Base-by-base conservation (phyloP, 2,797 vertebrate species). In the Chloroceryle amazona region DNA sequence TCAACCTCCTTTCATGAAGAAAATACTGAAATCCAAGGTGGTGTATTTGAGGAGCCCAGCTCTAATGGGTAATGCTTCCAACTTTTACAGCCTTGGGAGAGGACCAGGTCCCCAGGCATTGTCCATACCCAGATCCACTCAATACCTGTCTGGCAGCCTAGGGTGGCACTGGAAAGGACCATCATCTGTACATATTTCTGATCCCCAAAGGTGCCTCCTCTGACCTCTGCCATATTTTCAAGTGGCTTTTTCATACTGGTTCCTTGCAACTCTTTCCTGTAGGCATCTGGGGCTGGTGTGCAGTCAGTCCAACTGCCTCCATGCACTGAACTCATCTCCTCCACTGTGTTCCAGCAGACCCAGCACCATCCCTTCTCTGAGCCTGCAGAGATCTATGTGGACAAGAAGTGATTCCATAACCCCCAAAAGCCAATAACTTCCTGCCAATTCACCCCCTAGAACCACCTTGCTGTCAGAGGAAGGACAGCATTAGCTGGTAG, bases 271-370 rank as follows among this genome's bases (percentile, higher is more conserved):
- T 51, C 44, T 49, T 65, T 51, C 13, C 72, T 60, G 29, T 6
- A 52, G 51, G n/a, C 11, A 52, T 28, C 19, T 52, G 49, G 10
- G 5, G 49, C n/a, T 47, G 68, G 29, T 7, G 4, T 2, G 2
- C 9, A 29, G 49, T 70, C 41, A 47, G 8, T 86, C 19, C 57
- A 0, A 0, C 3, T 72, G 20, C 28, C 22, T 44, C 51, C 11
- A 0, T 3, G 3, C 31, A 41, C 42, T 0, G 0, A 63, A 17
- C 22, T 42, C 14, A 33, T 63, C 47, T 61, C 22, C 46, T 60
- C 15, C 7, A 5, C 37, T 16, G 66, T 5, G 4, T n/a, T 63
- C 52, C 58, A 72, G 13, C 4, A 75, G 39, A 58, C 3, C 19
- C 15, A 17, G 66, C n/a, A 26, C 18, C 25, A 41, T 13, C 44